Conservation (phyloP, 2,797 vertebrate species). For the Scyliorhinus canicula region DNA sequence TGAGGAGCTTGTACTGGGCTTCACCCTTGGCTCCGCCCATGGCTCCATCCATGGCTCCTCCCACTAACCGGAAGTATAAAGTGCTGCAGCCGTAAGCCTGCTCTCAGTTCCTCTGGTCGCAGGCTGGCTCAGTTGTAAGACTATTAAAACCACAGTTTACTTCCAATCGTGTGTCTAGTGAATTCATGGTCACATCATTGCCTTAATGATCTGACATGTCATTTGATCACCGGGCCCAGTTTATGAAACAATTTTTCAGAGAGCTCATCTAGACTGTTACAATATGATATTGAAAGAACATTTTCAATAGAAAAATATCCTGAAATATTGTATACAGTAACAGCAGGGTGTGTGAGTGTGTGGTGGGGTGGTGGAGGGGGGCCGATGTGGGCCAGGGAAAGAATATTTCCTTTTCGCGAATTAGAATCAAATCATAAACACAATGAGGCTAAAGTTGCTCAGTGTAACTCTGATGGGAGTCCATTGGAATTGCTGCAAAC, state of each 20-base stretch:
- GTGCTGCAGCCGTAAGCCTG: too few species aligned
- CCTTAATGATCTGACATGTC: background rate
- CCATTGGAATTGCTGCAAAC: background rate
- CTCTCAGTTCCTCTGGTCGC: too few species aligned
- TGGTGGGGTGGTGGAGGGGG: background rate
- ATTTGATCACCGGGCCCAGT: background rate
- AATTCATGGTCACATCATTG: too few species aligned
- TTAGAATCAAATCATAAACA: background rate
- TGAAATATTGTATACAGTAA: background rate
- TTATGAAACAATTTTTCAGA: background rate
- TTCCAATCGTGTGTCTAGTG: too few species aligned
- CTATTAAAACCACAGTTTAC: too few species aligned
- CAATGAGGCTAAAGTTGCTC: background rate
- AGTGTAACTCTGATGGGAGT: background rate
- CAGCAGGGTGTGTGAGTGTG: background rate
- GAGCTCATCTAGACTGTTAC: background rate
- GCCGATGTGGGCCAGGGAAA: background rate
- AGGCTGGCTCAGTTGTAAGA: too few species aligned
- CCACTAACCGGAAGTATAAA: too few species aligned
- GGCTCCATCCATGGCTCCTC: too few species aligned
- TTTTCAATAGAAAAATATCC: background rate
- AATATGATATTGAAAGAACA: background rate
- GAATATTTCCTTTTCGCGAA: background rate
- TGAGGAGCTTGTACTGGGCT: too few species aligned
- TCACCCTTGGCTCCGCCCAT: too few species aligned